Evolutionary conservation across 1,140 invertebrate species (phyloP), one percentile per base, ranked within the genome.

Genomic region (Ostrea denselamellosa): DNA sequence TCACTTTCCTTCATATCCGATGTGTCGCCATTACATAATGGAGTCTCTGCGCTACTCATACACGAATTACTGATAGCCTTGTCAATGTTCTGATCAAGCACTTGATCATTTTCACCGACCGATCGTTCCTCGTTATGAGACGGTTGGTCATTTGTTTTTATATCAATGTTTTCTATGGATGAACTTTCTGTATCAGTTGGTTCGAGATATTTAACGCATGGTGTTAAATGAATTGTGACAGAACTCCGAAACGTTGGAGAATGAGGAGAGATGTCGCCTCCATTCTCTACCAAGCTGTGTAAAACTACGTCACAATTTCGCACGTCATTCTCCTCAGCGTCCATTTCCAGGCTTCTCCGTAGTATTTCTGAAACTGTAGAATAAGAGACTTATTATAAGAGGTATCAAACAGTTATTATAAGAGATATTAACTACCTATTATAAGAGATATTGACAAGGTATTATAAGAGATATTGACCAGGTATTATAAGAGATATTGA

Each of bases 161-260:
- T 44, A 28, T 77, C 68, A 28, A 14, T 77, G 68, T 77, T 77
- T 77, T 77, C 68, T 28, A 34, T 77, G 28, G 68, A 77, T 77
- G 68, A 14, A 77, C 68, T 77, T 77, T 77, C 68, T 14, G 22
- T 25, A 34, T 77, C 68, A 77, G 68, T 22, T 28, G 68, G 25
- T 34, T 77, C 22, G 68, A 77, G 68, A 12, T 25, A 28, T 77
- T 77, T 25, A 10, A 77, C 28, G 28, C 25, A 77, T 2, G 68
- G 68, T 28, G 68, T 77, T 77, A 77, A 77, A 77, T 77, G 68
- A 77, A 77, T 77, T 77, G 68, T 77, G 68, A 77, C 25, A 9
- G 68, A 77, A 77, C 68, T 77, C 28, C 68, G 68, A 25, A 77
- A 77, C 14, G 28, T 77, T 3, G 68, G 68, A 8, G 68, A 77